A percentile compares a stretch with the other conserved stretches of the same genome.
These are phyloP conservation scores for Synanthedon vespiformis DNA, from an alignment of 2,888 invertebrate genomes.

Conservation along the genomic window DNA sequence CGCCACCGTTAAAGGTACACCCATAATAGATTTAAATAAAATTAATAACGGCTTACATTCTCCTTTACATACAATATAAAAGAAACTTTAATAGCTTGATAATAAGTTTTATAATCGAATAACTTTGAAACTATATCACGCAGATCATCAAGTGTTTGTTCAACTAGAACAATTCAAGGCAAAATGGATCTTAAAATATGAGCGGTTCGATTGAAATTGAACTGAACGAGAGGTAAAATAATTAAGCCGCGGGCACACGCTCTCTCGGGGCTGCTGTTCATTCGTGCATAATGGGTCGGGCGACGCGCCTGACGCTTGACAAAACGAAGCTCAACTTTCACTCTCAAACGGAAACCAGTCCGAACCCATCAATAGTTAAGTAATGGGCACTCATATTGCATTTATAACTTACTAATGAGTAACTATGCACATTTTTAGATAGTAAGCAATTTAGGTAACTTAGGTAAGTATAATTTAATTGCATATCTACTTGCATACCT, in stretches of 20 bases:
- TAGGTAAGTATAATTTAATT: no score
- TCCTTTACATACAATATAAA: conserved; percentile 7
- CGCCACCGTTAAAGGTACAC: conserved; percentile 41
- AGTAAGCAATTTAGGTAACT: no score
- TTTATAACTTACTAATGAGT: no score
- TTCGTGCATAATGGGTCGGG: conserved; percentile 67
- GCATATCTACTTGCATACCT: no score
- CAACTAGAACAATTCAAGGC: not conserved
- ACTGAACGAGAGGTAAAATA: not conserved
- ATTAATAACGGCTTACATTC: conserved; percentile 23
- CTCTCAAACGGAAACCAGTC: conserved; percentile 49
- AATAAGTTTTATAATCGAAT: not conserved
- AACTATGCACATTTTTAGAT: no score
- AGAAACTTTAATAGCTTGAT: conserved; percentile 9
- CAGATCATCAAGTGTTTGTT: not conserved
- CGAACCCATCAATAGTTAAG: conserved; percentile 25
- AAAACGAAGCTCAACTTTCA: conserved; percentile 65
- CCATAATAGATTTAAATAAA: conserved; percentile 49
- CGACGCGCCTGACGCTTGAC: conserved; percentile 57
- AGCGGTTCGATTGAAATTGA: not conserved
- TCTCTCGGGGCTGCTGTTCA: conserved; percentile 67
- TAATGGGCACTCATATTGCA: not conserved
- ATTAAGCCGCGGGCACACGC: conserved; percentile 37
- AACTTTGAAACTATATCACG: not conserved
- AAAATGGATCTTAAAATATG: not conserved